Evolutionary conservation across 23 tunicate species (phyloP).

Genomic region (Botrylloides violaceus): DNA sequence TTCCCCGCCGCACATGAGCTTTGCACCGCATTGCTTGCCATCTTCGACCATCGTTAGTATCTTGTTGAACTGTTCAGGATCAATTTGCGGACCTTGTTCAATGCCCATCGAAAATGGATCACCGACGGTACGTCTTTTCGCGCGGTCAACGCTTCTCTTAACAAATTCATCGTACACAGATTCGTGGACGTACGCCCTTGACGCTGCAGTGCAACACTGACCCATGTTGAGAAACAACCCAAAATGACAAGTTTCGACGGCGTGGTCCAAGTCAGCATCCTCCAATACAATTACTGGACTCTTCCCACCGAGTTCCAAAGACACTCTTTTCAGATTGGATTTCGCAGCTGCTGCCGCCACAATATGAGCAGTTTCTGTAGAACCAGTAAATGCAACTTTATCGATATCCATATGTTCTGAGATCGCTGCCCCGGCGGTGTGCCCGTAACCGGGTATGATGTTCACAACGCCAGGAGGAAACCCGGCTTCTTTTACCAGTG

Average conservation of each 20-base stretch:
- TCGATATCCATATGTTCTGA: conserved; percentile 90
- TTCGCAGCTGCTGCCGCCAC: conserved; percentile 81
- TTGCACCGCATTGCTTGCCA: conserved; percentile 47
- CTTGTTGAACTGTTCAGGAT: conserved; percentile 35
- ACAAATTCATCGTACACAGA: conserved; percentile 91
- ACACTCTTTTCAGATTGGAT: conserved; percentile 82
- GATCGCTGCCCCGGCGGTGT: conserved; percentile 99
- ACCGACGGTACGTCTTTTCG: conserved; percentile 57
- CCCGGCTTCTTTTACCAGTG: conserved; percentile 90
- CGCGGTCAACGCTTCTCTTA: conserved; percentile 50
- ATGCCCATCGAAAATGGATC: conserved; percentile 35
- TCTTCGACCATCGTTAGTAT: conserved; percentile 31
- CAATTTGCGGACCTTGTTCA: conserved; percentile 76
- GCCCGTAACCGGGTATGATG: conserved; percentile 94
- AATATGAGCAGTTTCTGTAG: conserved; percentile 73
- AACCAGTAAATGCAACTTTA: conserved; percentile 93
- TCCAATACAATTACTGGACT: conserved; percentile 83
- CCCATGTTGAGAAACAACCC: conserved; percentile 97
- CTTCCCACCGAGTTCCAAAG: conserved; percentile 94
- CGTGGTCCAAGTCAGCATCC: conserved; percentile 88
- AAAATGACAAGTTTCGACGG: conserved; percentile 93
- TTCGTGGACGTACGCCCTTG: conserved; percentile 74
- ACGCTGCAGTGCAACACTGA: conserved; percentile 84
- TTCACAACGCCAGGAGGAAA: conserved; percentile 96
- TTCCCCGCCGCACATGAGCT: conserved; percentile 43